Evolutionary conservation across 1,140 invertebrate genomes (phyloP).

Genomic region (Pseudomyrmex concolor): DNA sequence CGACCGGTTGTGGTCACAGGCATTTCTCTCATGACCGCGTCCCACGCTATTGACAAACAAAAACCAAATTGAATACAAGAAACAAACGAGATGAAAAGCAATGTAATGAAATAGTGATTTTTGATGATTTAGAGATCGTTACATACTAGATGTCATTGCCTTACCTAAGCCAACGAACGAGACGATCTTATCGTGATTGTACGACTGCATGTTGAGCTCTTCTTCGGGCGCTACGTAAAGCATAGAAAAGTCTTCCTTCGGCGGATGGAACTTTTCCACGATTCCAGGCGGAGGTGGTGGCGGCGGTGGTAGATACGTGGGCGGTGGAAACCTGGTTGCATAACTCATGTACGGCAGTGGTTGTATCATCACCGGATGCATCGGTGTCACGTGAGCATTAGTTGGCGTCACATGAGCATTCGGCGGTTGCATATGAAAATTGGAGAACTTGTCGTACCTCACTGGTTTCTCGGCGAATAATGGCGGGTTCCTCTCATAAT

Average conservation of each 20-base stretch:
- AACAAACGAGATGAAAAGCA: slow-evolving; percentile 11
- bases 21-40: slow-evolving; percentile 81
- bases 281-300: slow-evolving; percentile 69
- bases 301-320: slow-evolving; percentile 66
- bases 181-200: slow-evolving; percentile 88
- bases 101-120: neutral
- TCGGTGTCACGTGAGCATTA: slow-evolving; percentile 58
- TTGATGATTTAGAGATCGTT: no score
- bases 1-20: slow-evolving; percentile 77
- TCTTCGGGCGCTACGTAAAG: slow-evolving; percentile 85
- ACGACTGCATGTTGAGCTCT: slow-evolving; percentile 79
- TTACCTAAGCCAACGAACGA: slow-evolving; percentile 88
- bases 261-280: slow-evolving; percentile 75
- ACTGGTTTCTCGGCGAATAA: slow-evolving; percentile 75
- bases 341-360: slow-evolving; percentile 75
- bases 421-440: slow-evolving; percentile 75
- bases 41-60: slow-evolving; percentile 78
- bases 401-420: slow-evolving; percentile 59
- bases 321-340: slow-evolving; percentile 71
- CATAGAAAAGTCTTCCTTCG: slow-evolving; percentile 82
- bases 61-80: slow-evolving; percentile 39
- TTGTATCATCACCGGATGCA: slow-evolving; percentile 76
- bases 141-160: slow-evolving; percentile 59
- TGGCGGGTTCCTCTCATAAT: slow-evolving; percentile 73
- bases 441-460: slow-evolving; percentile 78